Conservation (phyloP, 2,797 vertebrate genomes). For the Diglossa cyanea region DNA sequence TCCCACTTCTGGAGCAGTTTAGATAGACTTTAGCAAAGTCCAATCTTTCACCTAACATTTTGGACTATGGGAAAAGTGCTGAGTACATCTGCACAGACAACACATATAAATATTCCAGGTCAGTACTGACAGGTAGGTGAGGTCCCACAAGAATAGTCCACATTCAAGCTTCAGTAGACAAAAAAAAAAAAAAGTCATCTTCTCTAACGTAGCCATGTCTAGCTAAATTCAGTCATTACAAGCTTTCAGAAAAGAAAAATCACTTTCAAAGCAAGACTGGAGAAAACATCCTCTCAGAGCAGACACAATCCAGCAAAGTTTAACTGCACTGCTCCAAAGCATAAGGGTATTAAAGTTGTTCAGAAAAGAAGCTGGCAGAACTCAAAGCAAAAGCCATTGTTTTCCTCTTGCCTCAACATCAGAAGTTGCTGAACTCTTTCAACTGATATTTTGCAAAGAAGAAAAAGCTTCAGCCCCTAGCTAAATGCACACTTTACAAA, state of each 20-base stretch:
- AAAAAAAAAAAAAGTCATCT: not conserved
- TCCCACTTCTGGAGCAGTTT: not conserved
- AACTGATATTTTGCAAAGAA: not conserved
- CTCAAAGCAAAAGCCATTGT: constrained; percentile 30
- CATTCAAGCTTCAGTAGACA: not conserved
- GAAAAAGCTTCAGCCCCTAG: not conserved
- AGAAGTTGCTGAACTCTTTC: constrained; percentile 2
- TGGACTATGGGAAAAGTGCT: not conserved
- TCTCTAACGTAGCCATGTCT: not conserved
- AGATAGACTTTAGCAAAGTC: not conserved
- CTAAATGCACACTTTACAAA: not conserved
- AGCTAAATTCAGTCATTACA: not conserved
- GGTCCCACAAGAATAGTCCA: not conserved
- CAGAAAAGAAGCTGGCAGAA: constrained; percentile 35
- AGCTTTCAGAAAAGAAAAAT: not conserved
- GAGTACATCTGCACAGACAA: not conserved
- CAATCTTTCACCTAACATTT: not conserved
- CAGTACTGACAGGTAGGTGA: not conserved
- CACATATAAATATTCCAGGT: accelerated
- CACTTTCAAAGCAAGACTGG: not conserved
- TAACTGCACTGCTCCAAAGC: constrained; percentile 28
- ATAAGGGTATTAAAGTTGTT: not conserved
- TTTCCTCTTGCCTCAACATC: constrained; percentile 5
- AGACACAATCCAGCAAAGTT: constrained; percentile 1
- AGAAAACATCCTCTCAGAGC: not conserved